Evolutionary conservation across 2,797 vertebrate genomes (phyloP).

Genomic region (Huso huso): DNA sequence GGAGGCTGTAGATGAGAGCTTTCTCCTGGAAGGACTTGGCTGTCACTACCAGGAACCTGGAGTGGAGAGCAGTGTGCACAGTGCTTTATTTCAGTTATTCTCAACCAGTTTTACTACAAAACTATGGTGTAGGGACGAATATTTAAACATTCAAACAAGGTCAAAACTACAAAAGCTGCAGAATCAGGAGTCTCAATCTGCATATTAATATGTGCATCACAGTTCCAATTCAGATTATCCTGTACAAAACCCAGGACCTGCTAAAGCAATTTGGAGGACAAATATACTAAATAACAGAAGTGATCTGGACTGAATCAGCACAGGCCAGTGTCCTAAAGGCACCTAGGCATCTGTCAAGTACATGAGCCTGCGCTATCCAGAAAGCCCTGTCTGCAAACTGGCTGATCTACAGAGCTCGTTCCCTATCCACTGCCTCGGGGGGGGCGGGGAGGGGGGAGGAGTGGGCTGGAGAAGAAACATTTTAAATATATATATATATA

Average conservation of each 20-base stretch:
- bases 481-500: too few species aligned
- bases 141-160: too few species aligned
- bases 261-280: slow-evolving; percentile 17
- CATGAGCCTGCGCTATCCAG: background rate
- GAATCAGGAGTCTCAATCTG: too few species aligned
- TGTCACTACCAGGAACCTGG: slow-evolving; percentile 69
- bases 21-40: slow-evolving; percentile 78
- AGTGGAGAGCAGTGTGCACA: slow-evolving; percentile 8
- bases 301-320: background rate
- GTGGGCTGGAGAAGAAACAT: too few species aligned
- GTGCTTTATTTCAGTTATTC: background rate
- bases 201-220: too few species aligned
- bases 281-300: background rate
- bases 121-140: too few species aligned
- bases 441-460: too few species aligned
- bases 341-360: background rate
- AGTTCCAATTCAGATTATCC: too few species aligned
- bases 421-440: background rate
- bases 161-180: too few species aligned
- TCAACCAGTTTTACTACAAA: background rate
- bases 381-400: background rate
- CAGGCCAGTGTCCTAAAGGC: background rate
- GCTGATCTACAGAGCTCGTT: background rate
- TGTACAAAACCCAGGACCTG: background rate
- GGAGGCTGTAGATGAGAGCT: slow-evolving; percentile 70